Base-by-base conservation (phyloP, 2,888 invertebrate species). In the Trissolcus japonicus region DNA sequence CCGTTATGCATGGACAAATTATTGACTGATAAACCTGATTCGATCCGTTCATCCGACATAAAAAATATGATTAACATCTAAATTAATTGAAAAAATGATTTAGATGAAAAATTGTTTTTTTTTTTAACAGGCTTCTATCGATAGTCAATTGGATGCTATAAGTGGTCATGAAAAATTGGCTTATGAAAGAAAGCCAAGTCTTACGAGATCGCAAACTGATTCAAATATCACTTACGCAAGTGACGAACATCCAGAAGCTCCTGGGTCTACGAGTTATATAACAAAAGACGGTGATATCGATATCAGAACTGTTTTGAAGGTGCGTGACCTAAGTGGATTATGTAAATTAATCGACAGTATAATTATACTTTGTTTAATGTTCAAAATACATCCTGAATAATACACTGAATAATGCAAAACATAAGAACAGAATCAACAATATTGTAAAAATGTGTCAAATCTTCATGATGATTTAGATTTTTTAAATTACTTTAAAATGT, bases 221-320 rank as follows among this genome's bases (percentile, higher is more conserved):
- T 96, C 97, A 0, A 96, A 97, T 85, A 97, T 97, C 65, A 95
- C 95, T 4, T 97, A 97, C 85, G 93, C 94, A 0, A 93, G 94
- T 1, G 95, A 96, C 80, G 97, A 97, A 85, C 92, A 95, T 74
- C 94, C 95, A 0, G 97, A 97, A 90, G 96, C 96, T 0, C 94
- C 96, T 0, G 97, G 97, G 0, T 95, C 98, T 0, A 91, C 94
- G 17, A 93, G 95, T 86, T 99, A 98, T 86, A 98, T 99, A 72
- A 98, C 97, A 29, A 94, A 95, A 83, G 97, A 98, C 82, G 99
- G 99, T 0, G 96, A 98, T 86, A 94, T 99, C 71, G 96, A 98
- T 88, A 93, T 96, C 81, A 94, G 95, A 90, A 95, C 98, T 13
- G 94, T 98, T 1, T 89, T 95, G 7, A 95, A 95, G 92, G 95